Evolutionary conservation across 1,140 invertebrate species (phyloP), one percentile per base, ranked within the genome.

Genomic region (Pantala flavescens): DNA sequence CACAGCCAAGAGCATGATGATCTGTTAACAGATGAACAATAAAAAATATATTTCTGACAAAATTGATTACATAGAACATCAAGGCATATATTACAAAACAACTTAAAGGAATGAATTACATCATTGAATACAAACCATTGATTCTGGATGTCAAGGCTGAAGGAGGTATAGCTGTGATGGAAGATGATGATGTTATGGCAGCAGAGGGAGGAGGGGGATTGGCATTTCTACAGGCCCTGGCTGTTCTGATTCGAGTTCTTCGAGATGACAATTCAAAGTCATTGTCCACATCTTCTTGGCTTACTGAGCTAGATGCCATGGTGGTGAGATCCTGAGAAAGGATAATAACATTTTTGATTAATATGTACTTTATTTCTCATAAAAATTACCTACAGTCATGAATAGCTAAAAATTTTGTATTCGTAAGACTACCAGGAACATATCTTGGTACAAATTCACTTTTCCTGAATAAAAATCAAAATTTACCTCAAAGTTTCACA

Each of bases 221-320:
- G 10, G 83, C 83, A 28, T 85, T 82, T 43, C 86, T 63, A 12
- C 49, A 79, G 12, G 86, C 85, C 75, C 87, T 78, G 0, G 87
- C 84, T 2, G 84, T 86, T 71, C 87, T 81, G 72, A 88, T 87
- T 49, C 86, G 82, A 49, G 85, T 85, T 74, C 87, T 79, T 12
- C 87, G 82, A 19, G 84, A 84, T 16, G 82, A 84, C 9, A 85
- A 80, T 71, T 88, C 87, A 77, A 85, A 87, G 77, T 89, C 88
- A 78, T 84, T 84, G 49, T 89, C 88, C 72, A 87, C 84, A 79
- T 89, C 88, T 78, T 89, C 88, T 79, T 89, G 88, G 78, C 87
- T 88, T 23, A 89, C 86, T 14, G 88, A 89, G 78, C 87, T 89
- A 10, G 88, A 89, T 77, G 88, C 88, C 88, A 89, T 89, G 70